Conservation (phyloP, 2,797 vertebrate species). For the Stomatorhinus walkeri region DNA sequence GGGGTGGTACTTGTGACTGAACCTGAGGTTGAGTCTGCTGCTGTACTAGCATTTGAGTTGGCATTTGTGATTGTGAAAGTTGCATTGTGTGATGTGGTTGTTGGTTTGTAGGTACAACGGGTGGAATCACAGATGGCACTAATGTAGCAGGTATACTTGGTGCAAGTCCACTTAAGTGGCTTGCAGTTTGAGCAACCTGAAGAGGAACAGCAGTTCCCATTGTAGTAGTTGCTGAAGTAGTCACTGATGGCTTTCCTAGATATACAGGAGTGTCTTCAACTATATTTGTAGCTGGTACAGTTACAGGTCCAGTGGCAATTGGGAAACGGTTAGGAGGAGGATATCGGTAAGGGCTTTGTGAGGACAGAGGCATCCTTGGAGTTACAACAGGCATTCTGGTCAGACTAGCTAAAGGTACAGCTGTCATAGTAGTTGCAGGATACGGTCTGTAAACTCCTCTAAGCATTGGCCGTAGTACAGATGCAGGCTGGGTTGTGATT, state of each 20-base stretch:
- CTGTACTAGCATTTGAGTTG: constrained; percentile 37
- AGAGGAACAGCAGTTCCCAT: constrained; percentile 46
- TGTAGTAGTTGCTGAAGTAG: constrained; percentile 41
- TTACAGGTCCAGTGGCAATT: constrained; percentile 50
- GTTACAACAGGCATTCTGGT: constrained; percentile 78
- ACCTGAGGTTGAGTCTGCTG: constrained; percentile 39
- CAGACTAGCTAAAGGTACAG: constrained; percentile 84
- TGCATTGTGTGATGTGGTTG: constrained; percentile 47
- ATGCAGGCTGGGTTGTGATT: constrained; percentile 93
- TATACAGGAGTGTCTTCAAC: constrained; percentile 81
- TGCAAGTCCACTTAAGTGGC: constrained; percentile 42
- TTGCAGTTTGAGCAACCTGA: constrained; percentile 41
- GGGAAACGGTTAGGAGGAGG: constrained; percentile 65
- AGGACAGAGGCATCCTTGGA: constrained; percentile 75
- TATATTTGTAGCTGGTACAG: constrained; percentile 45
- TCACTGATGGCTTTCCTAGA: constrained; percentile 72
- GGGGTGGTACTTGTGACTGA: constrained; percentile 36
- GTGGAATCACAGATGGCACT: constrained; percentile 29
- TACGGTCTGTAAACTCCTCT: constrained; percentile 83
- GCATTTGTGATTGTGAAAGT: constrained; percentile 28
- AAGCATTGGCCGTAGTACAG: constrained; percentile 79
- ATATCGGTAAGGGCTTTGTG: constrained; percentile 76
- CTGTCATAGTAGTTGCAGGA: constrained; percentile 65
- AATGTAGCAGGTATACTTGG: constrained; percentile 40
- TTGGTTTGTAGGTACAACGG: constrained; percentile 39